phyloP scores from a whole-genome alignment of 2,888 invertebrate species.

The Pelosia muscerda region DNA sequence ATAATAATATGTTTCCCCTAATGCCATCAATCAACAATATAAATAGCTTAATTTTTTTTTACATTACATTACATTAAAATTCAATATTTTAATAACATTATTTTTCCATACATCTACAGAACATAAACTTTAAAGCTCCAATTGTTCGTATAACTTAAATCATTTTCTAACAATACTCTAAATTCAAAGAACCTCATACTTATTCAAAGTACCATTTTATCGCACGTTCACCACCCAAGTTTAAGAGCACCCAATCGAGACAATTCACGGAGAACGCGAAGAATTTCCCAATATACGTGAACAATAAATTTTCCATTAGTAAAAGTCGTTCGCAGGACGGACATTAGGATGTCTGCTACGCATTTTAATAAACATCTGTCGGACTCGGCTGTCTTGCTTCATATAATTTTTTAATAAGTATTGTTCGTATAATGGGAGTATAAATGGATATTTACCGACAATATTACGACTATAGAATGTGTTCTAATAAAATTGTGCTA shows the following conservation, averaged over 20 bases:
- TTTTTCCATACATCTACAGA: not conserved
- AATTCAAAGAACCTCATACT: conserved; percentile 19
- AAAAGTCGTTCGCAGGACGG: conserved; percentile 26
- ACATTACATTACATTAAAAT: no score
- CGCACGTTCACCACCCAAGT: conserved; percentile 36
- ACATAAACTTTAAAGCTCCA: conserved; percentile 10
- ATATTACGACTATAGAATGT: not conserved
- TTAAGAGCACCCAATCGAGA: conserved; percentile 47
- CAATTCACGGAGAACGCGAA: conserved; percentile 51
- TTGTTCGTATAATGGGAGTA: not conserved
- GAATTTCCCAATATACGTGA: conserved; percentile 64
- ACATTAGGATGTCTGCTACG: conserved; percentile 31
- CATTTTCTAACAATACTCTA: conserved; percentile 18
- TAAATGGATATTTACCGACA: not conserved
- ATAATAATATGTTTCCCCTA: no score
- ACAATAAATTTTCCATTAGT: conserved; percentile 64
- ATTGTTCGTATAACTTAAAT: conserved; percentile 19
- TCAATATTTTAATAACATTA: not conserved
- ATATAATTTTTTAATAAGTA: conserved; percentile 24
- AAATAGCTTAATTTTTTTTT: no score
- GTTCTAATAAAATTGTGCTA: not conserved
- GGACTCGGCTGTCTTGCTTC: conserved; percentile 27
- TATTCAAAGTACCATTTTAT: conserved; percentile 36
- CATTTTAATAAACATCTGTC: conserved; percentile 48
- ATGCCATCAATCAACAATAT: no score